phyloP scores from a whole-genome alignment of 2,797 vertebrate species.

The Corythornis leucogaster region DNA sequence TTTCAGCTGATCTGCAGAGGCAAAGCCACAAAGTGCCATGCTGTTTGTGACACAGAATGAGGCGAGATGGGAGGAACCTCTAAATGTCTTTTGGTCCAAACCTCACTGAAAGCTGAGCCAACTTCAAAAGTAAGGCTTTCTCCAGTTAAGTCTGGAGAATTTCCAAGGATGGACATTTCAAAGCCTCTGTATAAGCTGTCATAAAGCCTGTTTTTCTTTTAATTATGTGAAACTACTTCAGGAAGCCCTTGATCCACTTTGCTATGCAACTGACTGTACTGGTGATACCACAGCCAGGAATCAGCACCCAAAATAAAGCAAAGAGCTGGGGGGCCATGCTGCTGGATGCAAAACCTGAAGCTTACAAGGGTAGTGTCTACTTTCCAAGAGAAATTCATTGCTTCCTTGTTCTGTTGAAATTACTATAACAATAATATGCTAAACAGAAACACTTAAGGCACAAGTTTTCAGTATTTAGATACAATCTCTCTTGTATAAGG shows the following conservation, averaged over 20 bases:
- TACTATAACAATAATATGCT: background rate
- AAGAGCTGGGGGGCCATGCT: background rate
- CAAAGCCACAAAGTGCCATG: background rate
- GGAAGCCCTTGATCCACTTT: background rate
- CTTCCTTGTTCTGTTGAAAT: constrained; percentile 13
- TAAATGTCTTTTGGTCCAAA: background rate
- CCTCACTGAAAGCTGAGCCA: background rate
- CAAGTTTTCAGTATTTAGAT: background rate
- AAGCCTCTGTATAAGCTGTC: background rate
- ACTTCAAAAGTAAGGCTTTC: background rate
- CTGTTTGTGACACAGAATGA: background rate
- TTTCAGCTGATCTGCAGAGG: background rate
- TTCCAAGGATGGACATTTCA: background rate
- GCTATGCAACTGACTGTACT: background rate
- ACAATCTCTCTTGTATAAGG: background rate
- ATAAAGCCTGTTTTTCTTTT: background rate
- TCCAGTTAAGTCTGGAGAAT: background rate
- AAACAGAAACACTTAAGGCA: background rate
- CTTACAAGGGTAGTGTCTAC: background rate
- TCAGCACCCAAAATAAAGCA: background rate
- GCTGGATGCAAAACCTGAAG: background rate
- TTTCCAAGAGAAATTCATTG: background rate
- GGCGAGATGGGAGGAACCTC: background rate
- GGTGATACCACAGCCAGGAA: background rate
- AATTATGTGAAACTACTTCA: background rate